phyloP scores from a whole-genome alignment of 2,888 invertebrate species.

The Fragum sueziense region DNA sequence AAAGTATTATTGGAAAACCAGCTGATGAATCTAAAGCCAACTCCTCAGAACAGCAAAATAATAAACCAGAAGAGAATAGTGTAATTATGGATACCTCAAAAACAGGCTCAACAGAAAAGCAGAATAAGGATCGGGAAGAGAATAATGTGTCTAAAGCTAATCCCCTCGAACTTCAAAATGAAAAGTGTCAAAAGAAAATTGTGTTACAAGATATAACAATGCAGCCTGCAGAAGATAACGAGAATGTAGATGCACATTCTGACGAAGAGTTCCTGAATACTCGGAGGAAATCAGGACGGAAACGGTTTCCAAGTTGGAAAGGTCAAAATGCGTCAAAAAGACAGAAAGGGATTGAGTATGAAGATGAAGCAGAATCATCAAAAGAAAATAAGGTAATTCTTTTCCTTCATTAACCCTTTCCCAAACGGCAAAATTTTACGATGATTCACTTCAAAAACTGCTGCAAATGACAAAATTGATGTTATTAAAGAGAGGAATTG shows the following conservation, averaged over 20 bases:
- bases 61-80: not conserved
- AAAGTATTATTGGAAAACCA: slow-evolving; percentile 19
- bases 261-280: slow-evolving; percentile 54
- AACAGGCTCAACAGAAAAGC: not conserved
- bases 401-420: too few relatives aligned
- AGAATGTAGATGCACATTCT: not conserved
- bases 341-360: slow-evolving; percentile 44
- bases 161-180: not conserved
- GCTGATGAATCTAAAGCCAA: not conserved
- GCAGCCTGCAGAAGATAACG: not conserved
- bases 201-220: not conserved
- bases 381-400: slow-evolving; percentile 29
- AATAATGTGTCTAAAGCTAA: not conserved
- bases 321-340: slow-evolving; percentile 31
- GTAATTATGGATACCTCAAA: not conserved
- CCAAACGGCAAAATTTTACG: too few relatives aligned
- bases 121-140: not conserved
- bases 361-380: slow-evolving; percentile 25
- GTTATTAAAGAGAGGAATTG: too few relatives aligned
- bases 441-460: too few relatives aligned
- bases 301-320: slow-evolving; percentile 37
- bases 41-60: not conserved
- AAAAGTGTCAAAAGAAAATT: not conserved
- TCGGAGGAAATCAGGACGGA: slow-evolving; percentile 48
- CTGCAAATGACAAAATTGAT: too few relatives aligned